Conservation (phyloP, 2,888 invertebrate genomes). For the Aspidiotus rigidus region DNA sequence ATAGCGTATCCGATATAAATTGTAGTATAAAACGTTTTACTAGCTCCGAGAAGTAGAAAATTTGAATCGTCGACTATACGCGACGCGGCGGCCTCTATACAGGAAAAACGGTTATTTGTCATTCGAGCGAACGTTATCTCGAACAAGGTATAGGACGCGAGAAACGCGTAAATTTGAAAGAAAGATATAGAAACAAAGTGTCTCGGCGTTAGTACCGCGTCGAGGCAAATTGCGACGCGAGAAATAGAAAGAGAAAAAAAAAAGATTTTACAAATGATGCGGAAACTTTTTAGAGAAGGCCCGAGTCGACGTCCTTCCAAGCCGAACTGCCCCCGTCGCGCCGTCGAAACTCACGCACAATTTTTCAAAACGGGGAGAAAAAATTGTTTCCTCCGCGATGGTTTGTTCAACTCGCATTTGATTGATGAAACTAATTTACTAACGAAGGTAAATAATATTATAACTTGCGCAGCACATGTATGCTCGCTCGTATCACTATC, state of each 20-base stretch:
- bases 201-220: background rate
- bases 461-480: no score
- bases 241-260: background rate
- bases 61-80: background rate
- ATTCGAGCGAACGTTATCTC: background rate
- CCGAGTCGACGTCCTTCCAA: no score
- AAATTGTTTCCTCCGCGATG: no score
- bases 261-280: background rate
- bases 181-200: no score
- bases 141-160: background rate
- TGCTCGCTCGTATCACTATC: background rate
- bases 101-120: constrained; percentile 3
- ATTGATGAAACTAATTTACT: constrained; percentile 2
- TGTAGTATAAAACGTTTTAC: background rate
- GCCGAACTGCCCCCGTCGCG: no score
- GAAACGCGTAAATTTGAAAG: background rate
- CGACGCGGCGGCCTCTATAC: background rate
- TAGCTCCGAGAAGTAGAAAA: background rate
- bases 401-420: background rate
- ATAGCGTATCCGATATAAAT: background rate
- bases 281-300: no score
- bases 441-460: no score
- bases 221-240: background rate
- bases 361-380: no score
- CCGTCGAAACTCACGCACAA: no score